Evolutionary conservation across 2,797 vertebrate genomes (phyloP).

Genomic region (Pantherophis vulpinus): DNA sequence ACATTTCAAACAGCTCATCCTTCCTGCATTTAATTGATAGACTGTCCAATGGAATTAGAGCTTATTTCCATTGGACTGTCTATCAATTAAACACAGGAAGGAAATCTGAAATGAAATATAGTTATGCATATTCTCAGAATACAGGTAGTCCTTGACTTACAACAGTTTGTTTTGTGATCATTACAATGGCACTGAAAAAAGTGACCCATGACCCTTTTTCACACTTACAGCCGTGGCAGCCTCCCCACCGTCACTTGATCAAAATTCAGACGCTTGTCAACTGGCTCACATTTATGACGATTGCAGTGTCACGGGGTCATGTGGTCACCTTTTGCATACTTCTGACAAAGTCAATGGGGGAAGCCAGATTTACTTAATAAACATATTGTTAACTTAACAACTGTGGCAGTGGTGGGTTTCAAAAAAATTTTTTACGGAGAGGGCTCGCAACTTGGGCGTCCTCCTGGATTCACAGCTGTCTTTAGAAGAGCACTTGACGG

Average conservation of each 20-base stretch:
- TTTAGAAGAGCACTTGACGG: too few relatives aligned
- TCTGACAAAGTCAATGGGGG: background rate
- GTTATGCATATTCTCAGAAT: background rate
- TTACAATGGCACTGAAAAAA: background rate
- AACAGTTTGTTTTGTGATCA: background rate
- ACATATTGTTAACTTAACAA: background rate
- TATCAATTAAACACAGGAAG: too few relatives aligned
- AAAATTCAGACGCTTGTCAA: background rate
- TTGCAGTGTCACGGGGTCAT: background rate
- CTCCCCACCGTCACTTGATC: background rate
- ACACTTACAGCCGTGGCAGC: background rate
- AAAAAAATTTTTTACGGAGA: too few relatives aligned
- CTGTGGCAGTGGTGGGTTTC: background rate
- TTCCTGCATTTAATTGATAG: background rate
- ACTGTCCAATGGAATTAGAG: too few relatives aligned
- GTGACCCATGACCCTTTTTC: background rate
- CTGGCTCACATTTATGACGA: background rate
- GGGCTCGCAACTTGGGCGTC: too few relatives aligned
- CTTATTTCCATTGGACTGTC: too few relatives aligned
- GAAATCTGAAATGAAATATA: background rate
- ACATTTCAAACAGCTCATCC: background rate
- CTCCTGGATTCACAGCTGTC: too few relatives aligned
- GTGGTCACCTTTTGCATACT: background rate
- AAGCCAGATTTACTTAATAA: background rate
- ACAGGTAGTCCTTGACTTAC: background rate